Evolutionary conservation across 1,140 invertebrate species (phyloP).

Genomic region (Caenorhabditis latens): DNA sequence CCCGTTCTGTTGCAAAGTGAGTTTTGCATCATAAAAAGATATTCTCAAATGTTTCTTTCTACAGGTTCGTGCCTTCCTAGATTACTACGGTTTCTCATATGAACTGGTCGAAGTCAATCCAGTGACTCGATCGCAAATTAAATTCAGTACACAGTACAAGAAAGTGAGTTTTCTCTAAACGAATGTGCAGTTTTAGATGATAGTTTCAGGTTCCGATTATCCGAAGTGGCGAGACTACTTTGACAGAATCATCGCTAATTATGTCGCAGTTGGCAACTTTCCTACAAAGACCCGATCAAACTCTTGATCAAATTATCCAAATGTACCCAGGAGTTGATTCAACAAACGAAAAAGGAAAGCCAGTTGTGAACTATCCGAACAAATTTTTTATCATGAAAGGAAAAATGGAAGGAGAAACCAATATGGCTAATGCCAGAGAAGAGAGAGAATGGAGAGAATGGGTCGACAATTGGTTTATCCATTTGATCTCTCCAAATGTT

Average conservation of each 20-base stretch:
- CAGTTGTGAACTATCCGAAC: constrained; percentile 84
- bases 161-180: constrained; percentile 81
- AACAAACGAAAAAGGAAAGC: constrained; percentile 78
- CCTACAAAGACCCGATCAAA: constrained; percentile 82
- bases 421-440: constrained; percentile 81
- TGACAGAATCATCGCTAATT: constrained; percentile 94
- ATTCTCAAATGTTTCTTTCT: not conserved
- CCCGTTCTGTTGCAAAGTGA: constrained; percentile 94
- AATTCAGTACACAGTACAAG: constrained; percentile 89
- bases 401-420: constrained; percentile 65
- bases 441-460: constrained; percentile 95
- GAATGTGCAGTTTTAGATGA: not conserved
- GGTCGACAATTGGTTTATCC: constrained; percentile 85
- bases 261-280: constrained; percentile 88
- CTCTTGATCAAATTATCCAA: constrained; percentile 84
- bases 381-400: constrained; percentile 94
- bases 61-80: constrained; percentile 88
- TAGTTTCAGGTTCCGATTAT: constrained; percentile 72
- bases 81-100: constrained; percentile 93
- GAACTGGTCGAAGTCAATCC: constrained; percentile 96
- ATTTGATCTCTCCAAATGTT: constrained; percentile 94
- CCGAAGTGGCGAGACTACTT: constrained; percentile 81
- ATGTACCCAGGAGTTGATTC: constrained; percentile 85
- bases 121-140: constrained; percentile 88
- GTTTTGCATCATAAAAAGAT: constrained; percentile 2